These are phyloP conservation scores for Hydropotes inermis DNA, from an alignment of 2,113 vertebrate genomes.

Conservation along the genomic window DNA sequence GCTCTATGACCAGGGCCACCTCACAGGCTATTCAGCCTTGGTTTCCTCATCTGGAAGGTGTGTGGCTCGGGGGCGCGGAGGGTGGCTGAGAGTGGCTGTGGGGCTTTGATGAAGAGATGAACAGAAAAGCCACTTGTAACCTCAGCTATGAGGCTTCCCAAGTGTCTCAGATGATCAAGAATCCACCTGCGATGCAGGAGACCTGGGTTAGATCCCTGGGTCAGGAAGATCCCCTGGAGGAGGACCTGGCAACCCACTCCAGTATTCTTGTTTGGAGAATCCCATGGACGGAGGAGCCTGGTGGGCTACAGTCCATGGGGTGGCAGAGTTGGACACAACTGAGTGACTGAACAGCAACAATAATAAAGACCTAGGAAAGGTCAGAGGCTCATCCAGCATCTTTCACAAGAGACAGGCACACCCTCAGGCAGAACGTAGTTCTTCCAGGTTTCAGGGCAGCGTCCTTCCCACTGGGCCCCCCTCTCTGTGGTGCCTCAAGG, in stretches of 20 bases:
- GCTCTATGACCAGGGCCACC: too few relatives aligned
- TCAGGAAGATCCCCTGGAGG: background rate
- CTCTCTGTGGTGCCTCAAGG: background rate
- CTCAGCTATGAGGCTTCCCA: background rate
- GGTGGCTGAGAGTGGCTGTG: background rate
- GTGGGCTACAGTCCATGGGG: background rate
- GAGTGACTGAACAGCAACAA: background rate
- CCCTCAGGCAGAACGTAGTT: background rate
- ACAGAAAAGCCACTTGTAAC: background rate
- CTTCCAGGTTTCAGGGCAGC: background rate
- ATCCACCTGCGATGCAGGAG: background rate
- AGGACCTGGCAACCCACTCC: background rate
- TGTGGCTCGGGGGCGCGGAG: accelerated
- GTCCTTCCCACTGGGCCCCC: background rate
- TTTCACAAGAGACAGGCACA: background rate
- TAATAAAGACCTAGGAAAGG: background rate
- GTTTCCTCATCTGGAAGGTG: background rate
- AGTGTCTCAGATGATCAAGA: background rate
- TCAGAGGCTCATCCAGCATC: background rate
- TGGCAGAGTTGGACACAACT: background rate
- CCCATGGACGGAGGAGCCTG: background rate
- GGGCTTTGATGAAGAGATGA: background rate
- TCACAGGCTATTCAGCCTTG: background rate
- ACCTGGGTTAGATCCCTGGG: background rate
- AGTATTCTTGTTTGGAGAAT: background rate